Evolutionary conservation across 2,888 invertebrate genomes (phyloP).

Genomic region (Fragum fragum): DNA sequence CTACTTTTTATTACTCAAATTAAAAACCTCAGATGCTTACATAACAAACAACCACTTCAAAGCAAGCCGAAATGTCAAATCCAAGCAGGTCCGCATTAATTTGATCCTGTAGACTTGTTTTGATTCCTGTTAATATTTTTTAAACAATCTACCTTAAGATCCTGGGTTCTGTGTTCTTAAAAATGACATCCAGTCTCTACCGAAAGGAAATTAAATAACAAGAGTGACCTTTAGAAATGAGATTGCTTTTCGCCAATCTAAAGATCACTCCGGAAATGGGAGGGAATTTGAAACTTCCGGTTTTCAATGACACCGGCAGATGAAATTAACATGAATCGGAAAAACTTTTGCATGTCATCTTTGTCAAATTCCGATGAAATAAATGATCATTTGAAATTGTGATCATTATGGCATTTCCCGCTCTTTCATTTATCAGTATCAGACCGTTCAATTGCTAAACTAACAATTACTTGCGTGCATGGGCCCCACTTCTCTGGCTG

Average conservation of each 20-base stretch:
- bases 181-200: too few relatives aligned
- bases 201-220: background rate
- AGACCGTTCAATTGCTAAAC: too few relatives aligned
- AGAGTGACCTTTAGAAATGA: background rate
- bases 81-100: background rate
- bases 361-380: too few relatives aligned
- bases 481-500: too few relatives aligned
- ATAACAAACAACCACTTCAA: background rate
- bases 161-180: too few relatives aligned
- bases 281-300: constrained; percentile 4
- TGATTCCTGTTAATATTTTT: background rate
- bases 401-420: too few relatives aligned
- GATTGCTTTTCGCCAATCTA: constrained; percentile 2
- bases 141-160: too few relatives aligned
- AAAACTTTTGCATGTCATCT: background rate
- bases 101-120: background rate
- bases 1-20: too few relatives aligned
- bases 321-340: constrained; percentile 1
- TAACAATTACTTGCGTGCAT: too few relatives aligned
- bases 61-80: background rate
- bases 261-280: constrained; percentile 3
- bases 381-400: too few relatives aligned
- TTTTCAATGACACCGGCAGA: background rate
- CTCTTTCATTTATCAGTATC: too few relatives aligned
- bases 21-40: too few relatives aligned